phyloP scores from a whole-genome alignment of 2,888 invertebrate genomes.

The Camponotus fellah region DNA sequence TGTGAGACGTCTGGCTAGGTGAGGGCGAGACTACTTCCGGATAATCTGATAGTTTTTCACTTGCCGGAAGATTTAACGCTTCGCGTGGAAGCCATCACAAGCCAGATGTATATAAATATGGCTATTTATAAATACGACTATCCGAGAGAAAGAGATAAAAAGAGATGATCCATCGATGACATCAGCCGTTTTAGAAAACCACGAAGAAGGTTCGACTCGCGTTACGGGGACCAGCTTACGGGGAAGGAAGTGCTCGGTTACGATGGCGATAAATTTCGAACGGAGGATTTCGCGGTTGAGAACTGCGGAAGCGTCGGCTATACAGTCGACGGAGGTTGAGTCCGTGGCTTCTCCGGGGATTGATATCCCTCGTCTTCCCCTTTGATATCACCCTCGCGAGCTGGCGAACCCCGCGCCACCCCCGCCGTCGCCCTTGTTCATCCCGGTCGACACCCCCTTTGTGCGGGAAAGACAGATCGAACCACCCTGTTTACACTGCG shows the following conservation, averaged over 20 bases:
- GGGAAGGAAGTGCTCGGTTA: conserved; percentile 64
- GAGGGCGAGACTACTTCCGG: conserved; percentile 1
- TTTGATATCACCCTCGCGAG: conserved; percentile 82
- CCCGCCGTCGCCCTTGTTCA: conserved; percentile 55
- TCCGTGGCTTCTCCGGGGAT: conserved; percentile 80
- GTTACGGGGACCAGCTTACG: conserved; percentile 43
- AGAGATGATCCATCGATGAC: background rate
- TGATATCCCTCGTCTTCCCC: conserved; percentile 85
- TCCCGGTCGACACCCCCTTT: conserved; percentile 68
- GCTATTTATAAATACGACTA: conserved; percentile 22
- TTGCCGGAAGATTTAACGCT: conserved; percentile 26
- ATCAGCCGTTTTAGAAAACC: conserved; percentile 58
- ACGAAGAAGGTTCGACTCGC: conserved; percentile 50
- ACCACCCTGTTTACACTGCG: conserved; percentile 82
- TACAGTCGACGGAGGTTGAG: conserved; percentile 66
- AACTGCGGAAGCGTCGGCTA: conserved; percentile 81
- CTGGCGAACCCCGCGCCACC: conserved; percentile 60
- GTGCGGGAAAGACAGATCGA: conserved; percentile 80
- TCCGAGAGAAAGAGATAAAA: background rate
- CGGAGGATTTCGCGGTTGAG: conserved; percentile 84
- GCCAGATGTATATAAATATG: conserved; percentile 28
- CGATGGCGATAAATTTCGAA: conserved; percentile 82
- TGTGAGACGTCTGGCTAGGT: conserved; percentile 11
- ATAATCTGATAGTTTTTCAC: conserved; percentile 61
- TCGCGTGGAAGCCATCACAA: background rate